phyloP scores from a whole-genome alignment of 2,797 vertebrate species.

The Sebastes diaconus region DNA sequence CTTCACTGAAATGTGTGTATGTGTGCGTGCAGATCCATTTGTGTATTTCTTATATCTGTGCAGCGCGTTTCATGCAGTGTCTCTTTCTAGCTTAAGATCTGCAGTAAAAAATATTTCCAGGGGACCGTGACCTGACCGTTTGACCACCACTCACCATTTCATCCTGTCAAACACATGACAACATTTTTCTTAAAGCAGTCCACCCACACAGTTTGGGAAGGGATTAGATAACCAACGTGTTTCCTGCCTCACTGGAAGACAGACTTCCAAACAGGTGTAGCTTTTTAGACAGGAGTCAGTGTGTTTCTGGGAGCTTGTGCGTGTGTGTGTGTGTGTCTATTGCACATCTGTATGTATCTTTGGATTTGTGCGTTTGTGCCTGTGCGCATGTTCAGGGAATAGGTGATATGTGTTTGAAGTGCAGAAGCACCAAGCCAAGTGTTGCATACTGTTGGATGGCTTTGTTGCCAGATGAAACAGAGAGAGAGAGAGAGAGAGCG shows the following conservation, averaged over 20 bases:
- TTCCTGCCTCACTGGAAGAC: slow-evolving; percentile 19
- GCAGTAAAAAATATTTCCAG: slow-evolving; percentile 15
- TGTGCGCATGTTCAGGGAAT: slow-evolving; percentile 59
- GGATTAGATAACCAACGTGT: slow-evolving; percentile 32
- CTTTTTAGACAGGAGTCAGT: slow-evolving; percentile 31
- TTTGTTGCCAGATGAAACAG: slow-evolving; percentile 76
- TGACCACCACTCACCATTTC: slow-evolving; percentile 42
- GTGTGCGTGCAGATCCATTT: neutral
- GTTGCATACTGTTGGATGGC: slow-evolving; percentile 62
- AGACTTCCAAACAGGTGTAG: slow-evolving; percentile 42
- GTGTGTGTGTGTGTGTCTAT: neutral
- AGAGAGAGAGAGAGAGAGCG: slow-evolving; percentile 15
- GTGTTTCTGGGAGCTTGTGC: slow-evolving; percentile 7
- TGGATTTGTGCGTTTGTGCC: slow-evolving; percentile 38
- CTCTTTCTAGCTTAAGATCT: neutral
- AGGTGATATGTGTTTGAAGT: slow-evolving; percentile 67
- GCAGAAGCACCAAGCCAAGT: slow-evolving; percentile 55
- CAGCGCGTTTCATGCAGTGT: neutral
- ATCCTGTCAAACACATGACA: slow-evolving; percentile 21
- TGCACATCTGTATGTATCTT: slow-evolving; percentile 35
- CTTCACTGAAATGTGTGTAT: slow-evolving; percentile 18
- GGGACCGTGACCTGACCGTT: slow-evolving; percentile 16
- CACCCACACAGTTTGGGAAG: slow-evolving; percentile 21
- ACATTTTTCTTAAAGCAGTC: slow-evolving; percentile 16
- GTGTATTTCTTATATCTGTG: slow-evolving; percentile 2